Conservation (phyloP, 2,888 invertebrate species). For the Eudemis profundana region DNA sequence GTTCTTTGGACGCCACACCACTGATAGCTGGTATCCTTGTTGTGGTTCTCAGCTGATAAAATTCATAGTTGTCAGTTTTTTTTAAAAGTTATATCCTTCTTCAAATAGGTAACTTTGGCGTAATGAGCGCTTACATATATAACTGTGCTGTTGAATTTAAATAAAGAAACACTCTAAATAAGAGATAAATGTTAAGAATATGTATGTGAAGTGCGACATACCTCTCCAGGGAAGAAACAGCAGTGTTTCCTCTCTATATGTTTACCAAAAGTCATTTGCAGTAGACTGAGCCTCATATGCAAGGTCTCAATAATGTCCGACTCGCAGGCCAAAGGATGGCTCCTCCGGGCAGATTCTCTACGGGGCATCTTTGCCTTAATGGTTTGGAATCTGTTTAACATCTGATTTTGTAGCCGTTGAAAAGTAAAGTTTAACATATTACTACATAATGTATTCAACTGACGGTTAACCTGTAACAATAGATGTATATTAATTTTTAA, state of each 20-base stretch:
- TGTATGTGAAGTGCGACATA: no score
- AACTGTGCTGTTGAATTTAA: no score
- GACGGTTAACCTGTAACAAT: conserved; percentile 89
- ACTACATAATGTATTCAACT: conserved; percentile 92
- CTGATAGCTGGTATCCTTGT: no score
- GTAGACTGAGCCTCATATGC: conserved; percentile 94
- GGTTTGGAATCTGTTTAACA: conserved; percentile 92
- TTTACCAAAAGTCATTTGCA: conserved; percentile 98
- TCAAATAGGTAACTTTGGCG: no score
- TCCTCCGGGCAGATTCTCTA: conserved; percentile 95
- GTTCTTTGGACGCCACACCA: no score
- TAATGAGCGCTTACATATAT: no score
- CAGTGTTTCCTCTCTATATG: conserved; percentile 97
- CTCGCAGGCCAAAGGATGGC: conserved; percentile 95
- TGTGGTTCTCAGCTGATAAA: no score
- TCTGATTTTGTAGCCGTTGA: conserved; percentile 93
- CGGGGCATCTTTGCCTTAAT: conserved; percentile 97
- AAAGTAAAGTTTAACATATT: conserved; percentile 93
- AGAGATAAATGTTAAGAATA: no score
- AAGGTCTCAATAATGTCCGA: conserved; percentile 97
- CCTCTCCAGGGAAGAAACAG: conserved; percentile 98
- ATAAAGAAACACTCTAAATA: not conserved
- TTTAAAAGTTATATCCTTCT: no score
- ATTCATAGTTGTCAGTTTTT: no score
- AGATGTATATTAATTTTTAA: no score